These are phyloP conservation scores for Scaeva pyrastri DNA, from an alignment of 2,888 invertebrate species.

Conservation along the genomic window DNA sequence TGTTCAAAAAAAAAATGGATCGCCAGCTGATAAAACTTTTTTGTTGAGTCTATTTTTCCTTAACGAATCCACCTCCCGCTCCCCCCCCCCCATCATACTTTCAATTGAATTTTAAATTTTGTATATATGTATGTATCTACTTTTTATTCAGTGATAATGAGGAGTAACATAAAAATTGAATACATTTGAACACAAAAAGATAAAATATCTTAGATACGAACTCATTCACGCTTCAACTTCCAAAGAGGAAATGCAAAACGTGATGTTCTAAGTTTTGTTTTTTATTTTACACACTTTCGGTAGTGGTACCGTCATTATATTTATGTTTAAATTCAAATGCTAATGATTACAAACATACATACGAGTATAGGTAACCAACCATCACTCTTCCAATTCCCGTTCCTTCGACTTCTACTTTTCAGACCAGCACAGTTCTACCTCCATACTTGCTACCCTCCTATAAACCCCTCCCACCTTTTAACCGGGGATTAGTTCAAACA, in stretches of 20 bases:
- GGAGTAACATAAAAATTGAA: not conserved
- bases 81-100: no score
- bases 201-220: not conserved
- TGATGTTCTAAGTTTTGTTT: slow-evolving; percentile 73
- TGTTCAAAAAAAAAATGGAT: not conserved
- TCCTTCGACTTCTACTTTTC: not conserved
- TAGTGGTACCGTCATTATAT: not conserved
- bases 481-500: not conserved
- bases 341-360: slow-evolving; percentile 41
- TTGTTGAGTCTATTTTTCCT: no score
- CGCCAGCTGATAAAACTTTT: not conserved
- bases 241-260: slow-evolving; percentile 75
- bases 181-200: not conserved
- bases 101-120: not conserved
- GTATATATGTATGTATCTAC: not conserved
- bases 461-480: not conserved
- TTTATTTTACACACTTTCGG: slow-evolving; percentile 6
- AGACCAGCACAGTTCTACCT: not conserved
- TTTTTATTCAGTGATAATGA: not conserved
- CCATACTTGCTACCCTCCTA: not conserved
- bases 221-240: slow-evolving; percentile 37
- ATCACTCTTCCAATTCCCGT: not conserved
- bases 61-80: not conserved
- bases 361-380: no score
- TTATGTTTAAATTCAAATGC: slow-evolving; percentile 53